Base-by-base conservation (phyloP, 2,888 invertebrate species). In the Tachina lurida region DNA sequence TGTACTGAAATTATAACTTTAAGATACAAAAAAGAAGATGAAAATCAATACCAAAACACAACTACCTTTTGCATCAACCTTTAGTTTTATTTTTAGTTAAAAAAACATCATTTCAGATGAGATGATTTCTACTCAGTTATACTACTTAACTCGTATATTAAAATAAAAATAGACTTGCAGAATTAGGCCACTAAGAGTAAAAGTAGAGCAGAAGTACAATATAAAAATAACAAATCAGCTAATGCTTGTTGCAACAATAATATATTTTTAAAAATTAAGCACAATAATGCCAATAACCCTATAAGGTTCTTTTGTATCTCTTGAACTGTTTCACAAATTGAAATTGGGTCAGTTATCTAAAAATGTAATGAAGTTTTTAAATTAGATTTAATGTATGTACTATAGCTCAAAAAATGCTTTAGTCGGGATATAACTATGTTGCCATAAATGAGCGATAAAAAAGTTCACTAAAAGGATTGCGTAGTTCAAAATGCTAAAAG, bases 161-260 rank as follows among this genome's bases (percentile, higher is more conserved):
- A 47, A 31, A 63, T 10, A 12, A 39, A 47, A 56, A 49, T 47
- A 56, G 7, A 17, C 45, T 2, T 54, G 8, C 17, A 54, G 39
- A 15, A 43, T 19, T 43, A 49, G n/a, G 41, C 15, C 15, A 49
- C 13, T 56, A 9, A 15, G 12, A 65, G 45, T 49, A 10, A 2
- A 31, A 78, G 13, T 68, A 45, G 47, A 43, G 39, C 39, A 56
- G n/a, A 63, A 65, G 10, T 47, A 79, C 31, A 31, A 31, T 31
- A 7, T 56, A 49, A 47, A 58, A 52, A 52, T 56, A 73, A 73
- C 15, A 73, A 79, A 58, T 65, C 65, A 56, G 52, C 39, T 73
- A 73, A 63, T 65, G 73, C 65, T 13, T 79, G 15, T 17, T 45
- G 62, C 63, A 54, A n/a, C 3, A 1, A 17, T 15, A 41, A 4